Conservation (phyloP, 2,888 invertebrate species). For the Dilophus febrilis region DNA sequence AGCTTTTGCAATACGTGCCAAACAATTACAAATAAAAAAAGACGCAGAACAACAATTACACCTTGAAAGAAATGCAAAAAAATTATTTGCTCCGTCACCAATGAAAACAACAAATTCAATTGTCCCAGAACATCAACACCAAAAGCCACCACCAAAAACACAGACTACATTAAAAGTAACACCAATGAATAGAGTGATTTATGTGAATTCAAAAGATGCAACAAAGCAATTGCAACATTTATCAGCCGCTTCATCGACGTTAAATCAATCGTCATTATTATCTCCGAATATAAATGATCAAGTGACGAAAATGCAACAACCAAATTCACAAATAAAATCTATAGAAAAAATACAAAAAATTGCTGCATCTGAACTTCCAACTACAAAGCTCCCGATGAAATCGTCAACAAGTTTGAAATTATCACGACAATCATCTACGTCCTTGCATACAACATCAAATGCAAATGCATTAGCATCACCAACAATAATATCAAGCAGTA, state of each 20-base stretch:
- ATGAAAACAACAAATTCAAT: conserved; percentile 9
- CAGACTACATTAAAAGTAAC: conserved; percentile 33
- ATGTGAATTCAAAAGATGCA: conserved; percentile 19
- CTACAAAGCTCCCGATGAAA: conserved; percentile 20
- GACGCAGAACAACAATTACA: conserved; percentile 10
- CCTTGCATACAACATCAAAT: too few relatives aligned
- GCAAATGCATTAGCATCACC: too few relatives aligned
- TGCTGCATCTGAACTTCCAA: conserved; percentile 2
- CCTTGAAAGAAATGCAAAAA: conserved; percentile 12
- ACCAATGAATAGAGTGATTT: conserved; percentile 14
- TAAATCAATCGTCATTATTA: background rate
- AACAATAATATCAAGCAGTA: too few relatives aligned
- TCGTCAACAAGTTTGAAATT: conserved; percentile 27
- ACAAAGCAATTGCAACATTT: conserved; percentile 16
- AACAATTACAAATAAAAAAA: conserved; percentile 12
- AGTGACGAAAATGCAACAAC: conserved; percentile 1
- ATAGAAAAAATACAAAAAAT: too few relatives aligned
- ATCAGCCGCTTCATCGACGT: background rate
- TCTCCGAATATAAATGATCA: conserved; percentile 2
- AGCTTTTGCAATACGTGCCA: conserved; percentile 23
- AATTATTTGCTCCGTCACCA: conserved; percentile 23
- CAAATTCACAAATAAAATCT: conserved; percentile 9
- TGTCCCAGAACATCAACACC: conserved; percentile 9
- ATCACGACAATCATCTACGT: conserved; percentile 13
- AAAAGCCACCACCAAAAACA: conserved; percentile 15